Percentiles rank a stretch among this genome's conserved stretches.
phyloP scores from a whole-genome alignment of 1,140 invertebrate species.

The Sycobia sp. region DNA sequence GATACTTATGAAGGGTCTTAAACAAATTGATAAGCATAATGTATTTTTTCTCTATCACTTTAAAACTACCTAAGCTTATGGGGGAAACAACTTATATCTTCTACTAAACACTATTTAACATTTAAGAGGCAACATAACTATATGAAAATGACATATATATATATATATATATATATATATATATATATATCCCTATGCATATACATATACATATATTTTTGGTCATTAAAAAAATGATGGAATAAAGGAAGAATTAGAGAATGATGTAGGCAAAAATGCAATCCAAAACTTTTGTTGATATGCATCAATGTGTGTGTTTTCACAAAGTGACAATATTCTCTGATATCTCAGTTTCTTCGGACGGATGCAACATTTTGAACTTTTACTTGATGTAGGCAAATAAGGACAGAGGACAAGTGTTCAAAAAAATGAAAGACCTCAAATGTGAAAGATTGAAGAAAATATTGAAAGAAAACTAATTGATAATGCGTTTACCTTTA shows the following conservation, averaged over 20 bases:
- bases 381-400: slow-evolving; percentile 29
- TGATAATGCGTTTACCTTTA: not conserved
- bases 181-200: no score
- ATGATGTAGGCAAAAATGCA: slow-evolving; percentile 43
- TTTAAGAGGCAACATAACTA: slow-evolving; percentile 58
- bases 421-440: no score
- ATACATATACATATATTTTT: slow-evolving; percentile 60
- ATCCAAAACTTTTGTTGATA: slow-evolving; percentile 56
- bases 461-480: not conserved
- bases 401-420: slow-evolving; percentile 1
- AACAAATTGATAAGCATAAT: slow-evolving; percentile 45
- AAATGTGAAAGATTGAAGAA: no score
- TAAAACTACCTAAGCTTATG: slow-evolving; percentile 60
- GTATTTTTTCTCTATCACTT: slow-evolving; percentile 61
- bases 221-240: slow-evolving; percentile 59
- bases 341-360: slow-evolving; percentile 54
- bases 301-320: slow-evolving; percentile 53
- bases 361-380: slow-evolving; percentile 41
- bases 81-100: slow-evolving; percentile 50
- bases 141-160: slow-evolving; percentile 59
- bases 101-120: slow-evolving; percentile 61
- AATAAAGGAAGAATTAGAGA: slow-evolving; percentile 14
- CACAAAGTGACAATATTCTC: slow-evolving; percentile 61
- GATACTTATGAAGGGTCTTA: slow-evolving; percentile 10
- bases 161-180: slow-evolving; percentile 55